A percentile compares a stretch with the other conserved stretches of the same genome.
phyloP scores from a whole-genome alignment of 2,888 invertebrate genomes.

The Bruchidius siliquastri region DNA sequence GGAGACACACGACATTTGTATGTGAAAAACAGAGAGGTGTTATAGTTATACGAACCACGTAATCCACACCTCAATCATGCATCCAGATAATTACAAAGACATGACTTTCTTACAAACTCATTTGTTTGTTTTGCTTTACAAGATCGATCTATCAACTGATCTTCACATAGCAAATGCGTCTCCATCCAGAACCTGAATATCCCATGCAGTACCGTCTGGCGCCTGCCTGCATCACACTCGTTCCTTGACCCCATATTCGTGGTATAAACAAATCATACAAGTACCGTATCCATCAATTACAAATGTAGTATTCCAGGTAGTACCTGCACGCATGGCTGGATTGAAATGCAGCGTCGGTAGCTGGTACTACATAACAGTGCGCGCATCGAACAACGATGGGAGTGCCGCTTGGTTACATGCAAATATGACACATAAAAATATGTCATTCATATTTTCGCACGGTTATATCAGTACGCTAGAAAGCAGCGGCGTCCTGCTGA shows the following conservation, averaged over 20 bases:
- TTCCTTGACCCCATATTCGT: not conserved
- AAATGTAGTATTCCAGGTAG: slow-evolving; percentile 27
- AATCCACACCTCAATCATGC: not conserved
- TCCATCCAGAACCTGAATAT: not conserved
- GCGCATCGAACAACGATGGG: slow-evolving; percentile 21
- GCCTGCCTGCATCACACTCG: not conserved
- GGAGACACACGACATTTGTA: too few relatives aligned
- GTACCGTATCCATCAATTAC: slow-evolving; percentile 23
- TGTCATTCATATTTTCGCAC: slow-evolving; percentile 41
- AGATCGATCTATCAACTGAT: not conserved
- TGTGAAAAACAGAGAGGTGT: too few relatives aligned
- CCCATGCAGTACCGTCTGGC: not conserved
- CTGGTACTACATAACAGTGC: slow-evolving; percentile 29
- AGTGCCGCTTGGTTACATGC: slow-evolving; percentile 24
- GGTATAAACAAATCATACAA: slow-evolving; percentile 3
- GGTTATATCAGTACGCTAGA: slow-evolving; percentile 15
- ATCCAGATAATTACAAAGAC: not conserved
- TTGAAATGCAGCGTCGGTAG: slow-evolving; percentile 22
- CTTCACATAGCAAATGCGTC: not conserved
- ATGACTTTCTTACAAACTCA: not conserved
- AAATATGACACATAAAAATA: slow-evolving; percentile 33
- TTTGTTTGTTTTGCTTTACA: not conserved
- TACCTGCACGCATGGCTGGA: slow-evolving; percentile 14
- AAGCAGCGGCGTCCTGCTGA: not conserved
- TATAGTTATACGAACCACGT: too few relatives aligned